phyloP scores from a whole-genome alignment of 2,888 invertebrate genomes.

The Parthenolecanium corni region DNA sequence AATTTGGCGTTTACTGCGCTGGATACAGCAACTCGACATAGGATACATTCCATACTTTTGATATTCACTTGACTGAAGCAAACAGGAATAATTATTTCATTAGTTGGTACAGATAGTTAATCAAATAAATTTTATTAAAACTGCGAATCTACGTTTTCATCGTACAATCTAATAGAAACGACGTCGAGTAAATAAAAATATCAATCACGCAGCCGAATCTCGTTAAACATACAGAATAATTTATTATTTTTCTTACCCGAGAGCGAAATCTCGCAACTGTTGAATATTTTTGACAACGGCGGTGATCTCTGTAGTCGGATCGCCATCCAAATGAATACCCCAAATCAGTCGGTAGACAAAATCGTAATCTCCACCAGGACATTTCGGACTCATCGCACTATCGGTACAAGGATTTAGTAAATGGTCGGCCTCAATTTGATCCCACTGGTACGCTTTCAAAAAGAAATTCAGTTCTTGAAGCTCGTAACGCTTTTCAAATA shows the following conservation, averaged over 20 bases:
- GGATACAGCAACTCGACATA: not conserved
- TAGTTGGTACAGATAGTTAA: too few relatives aligned
- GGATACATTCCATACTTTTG: slow-evolving; percentile 8
- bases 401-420: slow-evolving; percentile 20
- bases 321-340: slow-evolving; percentile 41
- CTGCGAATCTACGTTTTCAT: too few relatives aligned
- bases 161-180: too few relatives aligned
- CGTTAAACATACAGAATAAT: too few relatives aligned
- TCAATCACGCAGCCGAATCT: too few relatives aligned
- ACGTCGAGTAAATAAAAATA: too few relatives aligned
- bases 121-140: too few relatives aligned
- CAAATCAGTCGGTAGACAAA: slow-evolving; percentile 41
- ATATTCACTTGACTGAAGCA: not conserved
- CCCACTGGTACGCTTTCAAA: slow-evolving; percentile 33
- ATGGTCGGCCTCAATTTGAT: slow-evolving; percentile 39
- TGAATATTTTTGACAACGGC: not conserved
- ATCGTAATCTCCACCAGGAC: slow-evolving; percentile 25
- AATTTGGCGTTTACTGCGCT: slow-evolving; percentile 4
- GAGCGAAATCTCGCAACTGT: not conserved
- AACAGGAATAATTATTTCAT: not conserved
- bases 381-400: not conserved
- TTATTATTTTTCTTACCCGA: slow-evolving; percentile 10
- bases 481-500: not conserved
- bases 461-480: not conserved
- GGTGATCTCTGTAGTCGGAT: not conserved